phyloP scores from a whole-genome alignment of 2,113 vertebrate genomes.

The Microcebus lehilahytsara region DNA sequence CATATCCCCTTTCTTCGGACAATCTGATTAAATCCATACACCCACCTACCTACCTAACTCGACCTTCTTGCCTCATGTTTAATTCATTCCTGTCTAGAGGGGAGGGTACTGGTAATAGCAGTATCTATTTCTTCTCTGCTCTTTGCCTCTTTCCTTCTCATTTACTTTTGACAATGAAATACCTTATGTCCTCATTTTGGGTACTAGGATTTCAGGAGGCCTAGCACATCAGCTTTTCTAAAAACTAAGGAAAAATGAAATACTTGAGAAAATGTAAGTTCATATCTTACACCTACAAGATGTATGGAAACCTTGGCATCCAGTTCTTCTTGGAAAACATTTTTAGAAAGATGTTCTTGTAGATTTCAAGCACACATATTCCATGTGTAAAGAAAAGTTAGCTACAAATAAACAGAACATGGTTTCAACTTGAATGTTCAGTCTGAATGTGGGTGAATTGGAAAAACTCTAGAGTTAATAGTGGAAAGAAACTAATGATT shows the following conservation, averaged over 20 bases:
- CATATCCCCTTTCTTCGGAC: slow-evolving; percentile 11
- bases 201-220: background rate
- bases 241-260: background rate
- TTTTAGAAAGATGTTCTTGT: background rate
- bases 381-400: background rate
- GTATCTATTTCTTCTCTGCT: background rate
- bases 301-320: fast-evolving
- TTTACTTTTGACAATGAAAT: background rate
- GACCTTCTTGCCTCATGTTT: slow-evolving; percentile 46
- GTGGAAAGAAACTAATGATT: background rate
- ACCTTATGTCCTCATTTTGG: background rate
- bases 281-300: background rate
- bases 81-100: background rate
- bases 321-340: background rate
- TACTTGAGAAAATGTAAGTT: background rate
- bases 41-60: slow-evolving; percentile 38
- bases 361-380: background rate
- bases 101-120: background rate
- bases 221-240: slow-evolving; percentile 13
- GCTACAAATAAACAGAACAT: background rate
- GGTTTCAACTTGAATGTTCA: background rate
- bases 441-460: background rate
- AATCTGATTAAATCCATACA: slow-evolving; percentile 75
- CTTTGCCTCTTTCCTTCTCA: background rate
- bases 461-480: background rate